Evolutionary conservation across 64 coral and sea anemone genomes (phyloP).

Genomic region (Hydrozoanthus tunicans): DNA sequence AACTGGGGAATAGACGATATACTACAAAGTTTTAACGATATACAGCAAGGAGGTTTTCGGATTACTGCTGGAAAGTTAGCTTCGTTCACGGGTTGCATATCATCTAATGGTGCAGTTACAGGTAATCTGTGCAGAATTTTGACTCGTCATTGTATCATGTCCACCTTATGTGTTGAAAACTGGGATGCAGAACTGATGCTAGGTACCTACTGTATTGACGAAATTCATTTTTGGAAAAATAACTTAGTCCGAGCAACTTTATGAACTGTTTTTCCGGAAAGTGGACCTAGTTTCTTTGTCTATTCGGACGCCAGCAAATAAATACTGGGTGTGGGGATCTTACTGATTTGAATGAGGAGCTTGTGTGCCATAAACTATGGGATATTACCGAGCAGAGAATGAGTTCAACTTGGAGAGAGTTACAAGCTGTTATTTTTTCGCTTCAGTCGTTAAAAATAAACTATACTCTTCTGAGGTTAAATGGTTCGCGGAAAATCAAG

Average conservation of each 20-base stretch:
- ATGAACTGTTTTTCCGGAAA: not conserved
- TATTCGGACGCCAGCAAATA: constrained; percentile 1
- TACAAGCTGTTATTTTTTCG: not conserved
- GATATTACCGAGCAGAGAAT: not conserved
- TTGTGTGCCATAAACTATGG: not conserved
- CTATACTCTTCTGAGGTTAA: not conserved
- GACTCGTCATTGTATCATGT: too few relatives aligned
- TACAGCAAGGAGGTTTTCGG: not conserved
- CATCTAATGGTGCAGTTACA: not conserved
- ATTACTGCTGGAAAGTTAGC: not conserved
- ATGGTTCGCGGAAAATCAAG: not conserved
- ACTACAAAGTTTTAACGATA: not conserved
- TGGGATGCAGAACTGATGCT: too few relatives aligned
- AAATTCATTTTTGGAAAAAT: not conserved
- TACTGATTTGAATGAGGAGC: not conserved
- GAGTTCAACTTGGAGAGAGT: constrained; percentile 4
- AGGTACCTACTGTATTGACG: not conserved
- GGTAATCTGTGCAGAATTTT: not conserved
- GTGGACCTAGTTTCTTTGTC: not conserved
- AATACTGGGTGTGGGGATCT: not conserved
- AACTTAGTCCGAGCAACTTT: not conserved
- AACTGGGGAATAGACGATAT: not conserved
- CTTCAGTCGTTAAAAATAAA: not conserved
- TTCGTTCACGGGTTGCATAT: not conserved
- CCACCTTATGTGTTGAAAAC: too few relatives aligned